Conservation (phyloP, 2,113 vertebrate genomes). For the Thunnus thynnus region DNA sequence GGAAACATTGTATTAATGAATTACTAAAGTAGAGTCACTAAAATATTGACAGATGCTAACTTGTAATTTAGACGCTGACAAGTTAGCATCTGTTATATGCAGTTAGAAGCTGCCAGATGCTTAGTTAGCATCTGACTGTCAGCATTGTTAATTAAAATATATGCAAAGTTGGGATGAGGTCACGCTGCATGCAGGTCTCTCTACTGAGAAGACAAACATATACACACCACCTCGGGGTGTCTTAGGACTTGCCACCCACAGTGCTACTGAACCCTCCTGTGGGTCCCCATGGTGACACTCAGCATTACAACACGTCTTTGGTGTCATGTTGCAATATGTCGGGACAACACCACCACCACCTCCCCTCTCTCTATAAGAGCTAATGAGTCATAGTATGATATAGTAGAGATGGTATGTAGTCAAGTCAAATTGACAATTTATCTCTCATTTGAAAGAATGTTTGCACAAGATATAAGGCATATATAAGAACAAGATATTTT, state of each 20-base stretch:
- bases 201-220: background rate
- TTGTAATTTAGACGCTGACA: too few species aligned
- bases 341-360: background rate
- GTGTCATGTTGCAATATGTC: background rate
- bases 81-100: too few species aligned
- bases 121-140: background rate
- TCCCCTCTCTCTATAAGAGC: conserved; percentile 1
- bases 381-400: conserved; percentile 1
- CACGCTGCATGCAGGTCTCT: background rate
- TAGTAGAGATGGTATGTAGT: background rate
- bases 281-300: conserved; percentile 10
- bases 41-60: too few species aligned
- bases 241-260: background rate
- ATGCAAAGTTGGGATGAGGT: background rate
- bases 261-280: background rate
- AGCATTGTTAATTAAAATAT: background rate
- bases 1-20: too few species aligned
- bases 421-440: background rate
- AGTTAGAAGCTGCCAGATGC: too few species aligned
- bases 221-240: conserved; percentile 3
- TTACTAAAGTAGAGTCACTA: too few species aligned
- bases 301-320: background rate
- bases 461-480: too few species aligned
- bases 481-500: background rate
- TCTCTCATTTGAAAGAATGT: background rate